Conservation (phyloP, 2,797 vertebrate genomes). For the Varecia variegata region DNA sequence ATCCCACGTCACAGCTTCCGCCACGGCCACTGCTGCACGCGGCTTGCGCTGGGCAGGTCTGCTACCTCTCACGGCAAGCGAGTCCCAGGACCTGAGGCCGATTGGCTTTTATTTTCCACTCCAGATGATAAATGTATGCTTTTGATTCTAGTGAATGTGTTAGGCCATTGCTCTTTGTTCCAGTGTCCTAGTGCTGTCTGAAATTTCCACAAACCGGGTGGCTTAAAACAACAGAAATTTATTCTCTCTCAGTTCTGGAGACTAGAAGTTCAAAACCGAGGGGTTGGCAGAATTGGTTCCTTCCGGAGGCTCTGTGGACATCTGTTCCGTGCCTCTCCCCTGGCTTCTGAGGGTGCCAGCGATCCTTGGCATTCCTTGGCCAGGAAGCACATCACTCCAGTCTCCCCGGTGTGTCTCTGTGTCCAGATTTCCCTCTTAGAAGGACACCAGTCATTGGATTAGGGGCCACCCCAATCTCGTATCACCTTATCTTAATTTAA, state of each 20-base stretch:
- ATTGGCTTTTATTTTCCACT: not conserved
- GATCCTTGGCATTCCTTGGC: not conserved
- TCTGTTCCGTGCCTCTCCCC: not conserved
- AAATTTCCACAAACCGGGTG: not conserved
- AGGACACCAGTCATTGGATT: not conserved
- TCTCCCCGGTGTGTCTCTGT: not conserved
- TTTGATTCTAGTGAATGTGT: not conserved
- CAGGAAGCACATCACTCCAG: accelerated
- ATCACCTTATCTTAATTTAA: not conserved
- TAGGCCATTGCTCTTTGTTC: not conserved
- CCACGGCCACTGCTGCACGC: too few relatives aligned
- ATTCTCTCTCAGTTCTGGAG: not conserved
- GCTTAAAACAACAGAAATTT: not conserved
- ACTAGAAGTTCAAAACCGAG: not conserved
- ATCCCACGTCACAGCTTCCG: too few relatives aligned
- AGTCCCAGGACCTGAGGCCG: not conserved
- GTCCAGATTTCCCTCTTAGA: not conserved
- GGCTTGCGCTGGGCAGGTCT: not conserved
- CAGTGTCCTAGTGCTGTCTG: not conserved
- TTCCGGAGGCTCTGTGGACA: not conserved
- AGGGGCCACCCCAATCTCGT: not conserved
- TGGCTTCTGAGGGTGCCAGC: not conserved
- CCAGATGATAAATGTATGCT: not conserved
- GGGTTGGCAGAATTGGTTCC: not conserved
- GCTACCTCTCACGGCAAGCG: not conserved